Evolutionary conservation across 2,888 invertebrate species (phyloP).

Genomic region (Trichogramma evanescens): DNA sequence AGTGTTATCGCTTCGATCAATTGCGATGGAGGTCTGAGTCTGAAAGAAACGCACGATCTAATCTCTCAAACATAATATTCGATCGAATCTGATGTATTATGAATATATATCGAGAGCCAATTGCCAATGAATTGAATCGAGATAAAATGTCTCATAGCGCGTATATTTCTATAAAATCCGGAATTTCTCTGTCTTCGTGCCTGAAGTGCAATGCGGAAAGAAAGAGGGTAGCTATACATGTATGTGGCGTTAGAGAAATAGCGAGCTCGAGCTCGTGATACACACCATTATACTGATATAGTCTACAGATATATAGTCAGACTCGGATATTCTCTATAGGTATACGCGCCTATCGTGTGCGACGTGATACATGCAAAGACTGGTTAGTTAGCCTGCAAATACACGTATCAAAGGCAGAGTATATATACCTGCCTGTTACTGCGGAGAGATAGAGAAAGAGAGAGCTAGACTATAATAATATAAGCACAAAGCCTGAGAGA

Average conservation of each 20-base stretch:
- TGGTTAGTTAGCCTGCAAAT: slow-evolving; percentile 49
- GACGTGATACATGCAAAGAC: slow-evolving; percentile 32
- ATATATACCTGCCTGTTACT: slow-evolving; percentile 38
- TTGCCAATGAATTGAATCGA: too few species aligned
- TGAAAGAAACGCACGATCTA: neutral
- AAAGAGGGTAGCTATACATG: neutral
- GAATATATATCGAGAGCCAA: too few species aligned
- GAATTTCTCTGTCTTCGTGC: too few species aligned
- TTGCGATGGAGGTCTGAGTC: too few species aligned
- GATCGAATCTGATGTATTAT: too few species aligned
- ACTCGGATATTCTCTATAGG: neutral
- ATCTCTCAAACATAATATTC: too few species aligned
- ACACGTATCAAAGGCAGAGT: slow-evolving; percentile 49
- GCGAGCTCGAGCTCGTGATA: neutral
- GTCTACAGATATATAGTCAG: slow-evolving; percentile 5
- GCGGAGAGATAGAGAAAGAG: neutral
- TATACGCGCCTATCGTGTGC: slow-evolving; percentile 11
- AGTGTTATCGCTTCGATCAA: too few species aligned
- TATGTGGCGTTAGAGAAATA: neutral
- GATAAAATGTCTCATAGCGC: too few species aligned
- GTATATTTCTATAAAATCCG: too few species aligned
- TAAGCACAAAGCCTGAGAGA: neutral
- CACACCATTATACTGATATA: neutral
- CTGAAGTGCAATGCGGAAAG: too few species aligned
- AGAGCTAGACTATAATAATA: neutral